Conservation (phyloP, 2,888 invertebrate species). For the Zhuqinia jingwanae region DNA sequence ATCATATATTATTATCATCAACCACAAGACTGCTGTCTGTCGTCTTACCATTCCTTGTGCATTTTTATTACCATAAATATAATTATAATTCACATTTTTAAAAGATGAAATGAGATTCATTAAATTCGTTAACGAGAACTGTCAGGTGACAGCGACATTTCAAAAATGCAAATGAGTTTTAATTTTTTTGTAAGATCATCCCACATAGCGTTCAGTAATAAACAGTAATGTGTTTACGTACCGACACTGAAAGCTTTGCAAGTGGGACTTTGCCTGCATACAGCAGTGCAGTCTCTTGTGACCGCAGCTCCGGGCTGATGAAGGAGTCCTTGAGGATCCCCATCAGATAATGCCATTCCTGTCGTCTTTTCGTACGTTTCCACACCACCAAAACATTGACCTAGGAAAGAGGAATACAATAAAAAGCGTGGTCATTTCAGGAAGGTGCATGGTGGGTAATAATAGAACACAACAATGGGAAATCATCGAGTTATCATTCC, state of each 20-base stretch:
- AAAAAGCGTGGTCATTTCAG: neutral
- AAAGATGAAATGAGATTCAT: neutral
- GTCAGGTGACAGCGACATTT: no score
- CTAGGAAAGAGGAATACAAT: constrained; percentile 71
- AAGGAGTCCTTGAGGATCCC: constrained; percentile 80
- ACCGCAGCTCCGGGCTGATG: constrained; percentile 81
- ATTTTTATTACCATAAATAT: neutral
- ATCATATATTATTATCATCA: neutral
- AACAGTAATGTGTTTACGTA: constrained; percentile 78
- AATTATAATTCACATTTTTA: neutral
- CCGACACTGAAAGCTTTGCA: constrained; percentile 81
- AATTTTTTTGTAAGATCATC: no score
- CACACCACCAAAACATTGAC: constrained; percentile 82
- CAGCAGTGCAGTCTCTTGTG: constrained; percentile 81
- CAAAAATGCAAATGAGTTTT: neutral
- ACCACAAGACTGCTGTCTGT: neutral
- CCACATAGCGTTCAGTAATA: no score
- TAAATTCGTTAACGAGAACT: no score
- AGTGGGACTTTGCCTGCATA: constrained; percentile 81
- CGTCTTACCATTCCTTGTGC: neutral
- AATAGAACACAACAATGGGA: neutral
- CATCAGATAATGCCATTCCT: constrained; percentile 80
- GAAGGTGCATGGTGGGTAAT: neutral
- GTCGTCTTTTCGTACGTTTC: constrained; percentile 82
- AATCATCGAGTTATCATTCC: neutral